Evolutionary conservation across 2,888 invertebrate species (phyloP).

Genomic region (Platycheirus rosarum): DNA sequence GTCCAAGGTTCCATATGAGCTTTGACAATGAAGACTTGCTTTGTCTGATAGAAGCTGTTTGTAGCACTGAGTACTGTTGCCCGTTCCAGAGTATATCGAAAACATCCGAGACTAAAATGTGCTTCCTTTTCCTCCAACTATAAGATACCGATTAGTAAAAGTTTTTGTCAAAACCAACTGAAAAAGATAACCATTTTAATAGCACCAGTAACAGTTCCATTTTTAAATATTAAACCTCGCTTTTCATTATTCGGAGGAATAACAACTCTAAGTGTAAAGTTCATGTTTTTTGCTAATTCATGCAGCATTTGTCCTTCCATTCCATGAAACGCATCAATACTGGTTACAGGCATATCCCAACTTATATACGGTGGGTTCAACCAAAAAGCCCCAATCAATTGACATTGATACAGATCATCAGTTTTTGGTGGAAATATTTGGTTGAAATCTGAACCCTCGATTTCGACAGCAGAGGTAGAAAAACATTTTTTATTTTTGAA

Average conservation of each 20-base stretch:
- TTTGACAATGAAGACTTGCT: conserved; percentile 72
- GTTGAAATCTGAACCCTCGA: neutral
- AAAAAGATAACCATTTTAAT: conserved; percentile 75
- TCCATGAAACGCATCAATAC: conserved; percentile 62
- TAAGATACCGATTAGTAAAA: neutral
- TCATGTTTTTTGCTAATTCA: conserved; percentile 75
- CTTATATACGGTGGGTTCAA: conserved; percentile 70
- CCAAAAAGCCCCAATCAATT: conserved; percentile 44
- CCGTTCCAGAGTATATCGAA: conserved; percentile 73
- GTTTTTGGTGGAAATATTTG: conserved; percentile 48
- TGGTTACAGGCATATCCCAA: neutral
- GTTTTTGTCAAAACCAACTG: conserved; percentile 50
- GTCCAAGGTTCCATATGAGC: conserved; percentile 65
- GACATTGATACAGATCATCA: conserved; percentile 47
- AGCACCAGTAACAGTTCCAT: conserved; percentile 15
- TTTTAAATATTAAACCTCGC: conserved; percentile 66
- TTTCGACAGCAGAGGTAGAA: conserved; percentile 6
- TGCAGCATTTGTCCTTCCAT: conserved; percentile 76
- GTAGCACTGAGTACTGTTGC: conserved; percentile 74
- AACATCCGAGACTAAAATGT: conserved; percentile 76
- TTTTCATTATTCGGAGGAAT: conserved; percentile 73
- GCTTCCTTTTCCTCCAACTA: conserved; percentile 73
- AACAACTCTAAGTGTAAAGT: conserved; percentile 72
- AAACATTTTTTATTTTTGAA: conserved; percentile 38
- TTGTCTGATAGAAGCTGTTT: conserved; percentile 76